Conservation (phyloP, 53 echinoderm and acorn worm species). For the Apostichopus leukothele region DNA sequence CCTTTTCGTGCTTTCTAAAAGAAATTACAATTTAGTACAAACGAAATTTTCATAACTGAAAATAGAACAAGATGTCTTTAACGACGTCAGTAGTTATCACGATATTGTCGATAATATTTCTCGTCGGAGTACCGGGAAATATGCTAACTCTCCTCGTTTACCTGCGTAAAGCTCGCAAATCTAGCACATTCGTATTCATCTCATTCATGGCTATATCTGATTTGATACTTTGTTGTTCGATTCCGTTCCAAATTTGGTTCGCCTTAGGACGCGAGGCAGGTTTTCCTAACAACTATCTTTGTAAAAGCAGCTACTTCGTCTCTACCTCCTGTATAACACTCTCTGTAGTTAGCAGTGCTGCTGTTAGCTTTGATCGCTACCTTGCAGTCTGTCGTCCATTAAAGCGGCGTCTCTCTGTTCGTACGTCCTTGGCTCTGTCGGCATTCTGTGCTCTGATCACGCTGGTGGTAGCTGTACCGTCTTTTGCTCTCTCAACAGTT, state of each 20-base stretch:
- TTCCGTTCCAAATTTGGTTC: not conserved
- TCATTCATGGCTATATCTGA: conserved; percentile 16
- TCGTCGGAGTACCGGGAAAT: not conserved
- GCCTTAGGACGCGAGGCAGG: not conserved
- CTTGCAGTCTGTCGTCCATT: conserved; percentile 10
- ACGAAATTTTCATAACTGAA: too few relatives aligned
- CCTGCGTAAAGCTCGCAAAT: conserved; percentile 2
- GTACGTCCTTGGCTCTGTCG: not conserved
- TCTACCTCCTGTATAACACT: not conserved
- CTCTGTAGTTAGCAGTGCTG: not conserved
- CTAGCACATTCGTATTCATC: conserved; percentile 17
- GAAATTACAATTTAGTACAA: too few relatives aligned
- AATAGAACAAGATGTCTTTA: too few relatives aligned
- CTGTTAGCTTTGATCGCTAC: conserved; percentile 25
- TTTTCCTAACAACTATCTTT: not conserved
- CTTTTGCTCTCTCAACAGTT: not conserved
- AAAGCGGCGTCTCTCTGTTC: not conserved
- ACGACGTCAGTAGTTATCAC: too few relatives aligned
- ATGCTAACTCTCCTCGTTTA: not conserved
- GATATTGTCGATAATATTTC: not conserved
- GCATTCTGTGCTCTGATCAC: not conserved
- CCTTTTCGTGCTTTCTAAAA: too few relatives aligned
- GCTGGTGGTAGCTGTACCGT: not conserved
- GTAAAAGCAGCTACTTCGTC: not conserved
- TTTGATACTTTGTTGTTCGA: not conserved